Evolutionary conservation across 2,113 vertebrate genomes (phyloP), one percentile per base, ranked within the genome.

Genomic region (Cavia aperea): DNA sequence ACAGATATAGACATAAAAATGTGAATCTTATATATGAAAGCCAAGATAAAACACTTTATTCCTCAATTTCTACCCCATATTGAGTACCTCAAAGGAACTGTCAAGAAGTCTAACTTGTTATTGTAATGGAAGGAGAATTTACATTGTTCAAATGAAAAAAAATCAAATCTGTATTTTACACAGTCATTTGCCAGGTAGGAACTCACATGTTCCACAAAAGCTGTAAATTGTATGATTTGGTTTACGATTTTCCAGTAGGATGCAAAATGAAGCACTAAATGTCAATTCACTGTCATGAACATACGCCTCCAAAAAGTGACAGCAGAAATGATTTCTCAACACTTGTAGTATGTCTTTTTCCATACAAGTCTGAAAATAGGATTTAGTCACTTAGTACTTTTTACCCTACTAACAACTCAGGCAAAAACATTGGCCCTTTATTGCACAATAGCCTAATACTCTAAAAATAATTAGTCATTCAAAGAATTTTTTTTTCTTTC

Each of bases 111-210:
- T 46, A 60, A 68, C 23, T 62, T 91, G 58, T 83, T 66, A 78
- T 62, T 95, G 86, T 54, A 89, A 29, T 79, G 56, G 91, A 56
- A 95, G 92, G 63, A 10, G 94, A 96, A 93, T 93, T 72, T 82
- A 82, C 92, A 46, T 84, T 46, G 7, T 43, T 95, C 77, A 92
- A 89, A 75, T 90, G 70, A 56, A 26, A 78, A 36, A 66, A 94
- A 94, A 92, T 56, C 63, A 91, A 91, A 56, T n/a, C 36, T 70
- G 24, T 33, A 9, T 68, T 26, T 65, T 51, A 84, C 31, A 39
- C 36, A 75, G 43, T 78, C 21, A 4, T 54, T 87, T 89, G 21
- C 62, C 21, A 49, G 36, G 11, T 26, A 72, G 43, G 24, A 95
- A 86, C 14, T 68, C 29, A 24, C 4, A 81, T 89, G 56, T 3